These are phyloP conservation scores for Psephotus haematonotus DNA, from an alignment of 2,113 vertebrate genomes.

Conservation along the genomic window DNA sequence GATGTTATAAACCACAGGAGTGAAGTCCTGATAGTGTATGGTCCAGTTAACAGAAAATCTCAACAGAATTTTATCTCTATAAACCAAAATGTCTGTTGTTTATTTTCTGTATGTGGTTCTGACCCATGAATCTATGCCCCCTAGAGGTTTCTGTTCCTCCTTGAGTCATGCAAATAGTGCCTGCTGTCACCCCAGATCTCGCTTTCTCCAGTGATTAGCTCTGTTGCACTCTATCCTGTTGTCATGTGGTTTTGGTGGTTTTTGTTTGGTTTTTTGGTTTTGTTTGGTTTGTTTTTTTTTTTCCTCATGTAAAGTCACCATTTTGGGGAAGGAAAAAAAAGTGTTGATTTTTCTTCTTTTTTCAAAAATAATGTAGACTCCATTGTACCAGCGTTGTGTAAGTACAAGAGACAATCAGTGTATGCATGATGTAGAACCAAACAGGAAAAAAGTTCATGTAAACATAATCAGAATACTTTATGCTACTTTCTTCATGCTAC, in stretches of 20 bases:
- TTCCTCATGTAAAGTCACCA: not conserved
- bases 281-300: not conserved
- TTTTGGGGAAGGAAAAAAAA: not conserved
- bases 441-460: not conserved
- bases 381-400: not conserved
- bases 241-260: not conserved
- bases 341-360: not conserved
- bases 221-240: not conserved
- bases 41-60: conserved; percentile 8
- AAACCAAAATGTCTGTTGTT: conserved; percentile 4
- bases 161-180: not conserved
- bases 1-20: not conserved
- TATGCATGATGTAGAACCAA: not conserved
- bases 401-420: not conserved
- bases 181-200: not conserved
- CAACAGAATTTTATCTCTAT: not conserved
- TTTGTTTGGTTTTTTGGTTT: too few species aligned
- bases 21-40: not conserved
- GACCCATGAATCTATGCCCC: conserved; percentile 24
- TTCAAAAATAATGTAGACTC: not conserved
- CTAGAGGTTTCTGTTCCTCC: conserved; percentile 1
- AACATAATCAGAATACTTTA: not conserved
- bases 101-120: conserved; percentile 23
- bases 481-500: not conserved
- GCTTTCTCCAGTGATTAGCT: not conserved